Evolutionary conservation across 2,797 vertebrate genomes (phyloP).

Genomic region (Amazonetta brasiliensis): DNA sequence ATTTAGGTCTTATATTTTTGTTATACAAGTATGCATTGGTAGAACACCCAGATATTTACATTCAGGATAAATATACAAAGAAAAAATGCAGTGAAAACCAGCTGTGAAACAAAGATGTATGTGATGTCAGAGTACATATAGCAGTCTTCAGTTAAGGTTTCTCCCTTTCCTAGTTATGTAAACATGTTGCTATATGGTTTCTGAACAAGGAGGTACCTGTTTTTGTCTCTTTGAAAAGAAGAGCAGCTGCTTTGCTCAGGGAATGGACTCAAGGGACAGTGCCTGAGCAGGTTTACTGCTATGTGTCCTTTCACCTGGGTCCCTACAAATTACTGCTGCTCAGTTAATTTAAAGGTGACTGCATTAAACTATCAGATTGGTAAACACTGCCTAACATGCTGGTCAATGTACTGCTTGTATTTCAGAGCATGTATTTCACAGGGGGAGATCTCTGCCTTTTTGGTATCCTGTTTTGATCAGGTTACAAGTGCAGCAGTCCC

Average conservation of each 20-base stretch:
- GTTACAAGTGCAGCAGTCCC: not conserved
- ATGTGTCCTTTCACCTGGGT: not conserved
- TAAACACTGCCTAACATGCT: not conserved
- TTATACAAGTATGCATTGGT: not conserved
- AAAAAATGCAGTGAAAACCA: not conserved
- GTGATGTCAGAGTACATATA: not conserved
- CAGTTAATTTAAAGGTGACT: not conserved
- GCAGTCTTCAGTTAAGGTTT: not conserved
- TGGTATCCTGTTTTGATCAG: not conserved
- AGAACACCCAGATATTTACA: not conserved
- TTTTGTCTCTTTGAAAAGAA: not conserved
- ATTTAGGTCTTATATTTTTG: not conserved
- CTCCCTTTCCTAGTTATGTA: not conserved
- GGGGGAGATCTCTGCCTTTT: not conserved
- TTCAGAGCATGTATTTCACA: not conserved
- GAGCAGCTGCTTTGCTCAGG: not conserved
- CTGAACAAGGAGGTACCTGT: not conserved
- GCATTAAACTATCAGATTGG: not conserved
- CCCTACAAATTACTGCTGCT: not conserved
- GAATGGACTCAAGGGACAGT: not conserved
- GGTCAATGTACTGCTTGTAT: not conserved
- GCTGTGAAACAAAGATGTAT: not conserved
- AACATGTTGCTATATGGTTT: not conserved
- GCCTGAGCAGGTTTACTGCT: not conserved
- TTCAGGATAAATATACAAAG: not conserved